Conservation (phyloP, 2,888 invertebrate species). For the Drosophila borborema region DNA sequence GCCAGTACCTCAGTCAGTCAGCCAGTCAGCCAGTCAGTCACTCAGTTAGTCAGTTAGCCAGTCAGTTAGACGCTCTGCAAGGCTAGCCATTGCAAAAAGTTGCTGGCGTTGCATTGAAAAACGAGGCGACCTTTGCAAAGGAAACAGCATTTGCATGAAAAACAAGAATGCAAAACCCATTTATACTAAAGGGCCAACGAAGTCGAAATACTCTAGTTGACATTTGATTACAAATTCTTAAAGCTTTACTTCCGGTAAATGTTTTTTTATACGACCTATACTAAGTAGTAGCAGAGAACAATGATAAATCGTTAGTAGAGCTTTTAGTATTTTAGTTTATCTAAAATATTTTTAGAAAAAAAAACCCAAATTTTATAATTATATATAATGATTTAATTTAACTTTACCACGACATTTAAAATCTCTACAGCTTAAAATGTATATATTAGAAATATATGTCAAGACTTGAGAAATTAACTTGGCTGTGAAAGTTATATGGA, state of each 20-base stretch:
- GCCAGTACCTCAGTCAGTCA: conserved; percentile 28
- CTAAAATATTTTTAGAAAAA: not conserved
- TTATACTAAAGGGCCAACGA: not conserved
- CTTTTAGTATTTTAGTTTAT: not conserved
- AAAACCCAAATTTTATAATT: not conserved
- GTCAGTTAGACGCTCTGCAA: conserved; percentile 46
- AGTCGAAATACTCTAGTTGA: conserved; percentile 19
- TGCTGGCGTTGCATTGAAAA: conserved; percentile 69
- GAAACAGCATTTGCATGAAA: conserved; percentile 50
- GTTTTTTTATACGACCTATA: not conserved
- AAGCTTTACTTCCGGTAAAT: not conserved
- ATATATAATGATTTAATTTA: not conserved
- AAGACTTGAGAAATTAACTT: not conserved
- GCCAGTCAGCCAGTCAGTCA: conserved; percentile 29
- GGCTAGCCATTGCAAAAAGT: conserved; percentile 49
- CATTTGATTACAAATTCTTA: not conserved
- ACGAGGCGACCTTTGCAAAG: conserved; percentile 61
- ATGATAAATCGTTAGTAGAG: not conserved
- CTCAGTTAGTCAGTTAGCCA: conserved; percentile 20
- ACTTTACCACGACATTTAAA: not conserved
- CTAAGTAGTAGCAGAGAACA: not conserved
- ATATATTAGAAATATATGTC: not conserved
- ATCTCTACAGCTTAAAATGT: not conserved
- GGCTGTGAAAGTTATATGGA: not conserved
- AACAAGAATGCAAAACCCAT: conserved; percentile 16